Conservation (phyloP, 1,140 invertebrate species). For the fruit fly (Drosophila melanogaster) region Release_6_plus_ISO1_MT NC_004354.4:14540501-14541000, state of each 20-base stretch:
- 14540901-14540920: background rate
- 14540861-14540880: background rate
- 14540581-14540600: constrained; percentile 40
- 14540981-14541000: too few species aligned
- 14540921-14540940: background rate
- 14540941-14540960: background rate
- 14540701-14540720: background rate
- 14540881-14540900: too few species aligned
- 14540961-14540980: too few species aligned
- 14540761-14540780: background rate
- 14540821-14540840: too few species aligned
- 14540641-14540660: constrained; percentile 47
- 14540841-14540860: too few species aligned
- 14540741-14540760: background rate
- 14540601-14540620: constrained; percentile 13
- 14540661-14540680: background rate
- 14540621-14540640: constrained; percentile 42
- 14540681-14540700: background rate
- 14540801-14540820: background rate
- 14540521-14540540: background rate
- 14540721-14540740: background rate
- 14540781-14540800: background rate
- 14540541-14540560: constrained; percentile 1
- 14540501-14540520: background rate
- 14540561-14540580: background rate